phyloP scores from a whole-genome alignment of 1,140 invertebrate genomes.

The Elymnias hypermnestra region DNA sequence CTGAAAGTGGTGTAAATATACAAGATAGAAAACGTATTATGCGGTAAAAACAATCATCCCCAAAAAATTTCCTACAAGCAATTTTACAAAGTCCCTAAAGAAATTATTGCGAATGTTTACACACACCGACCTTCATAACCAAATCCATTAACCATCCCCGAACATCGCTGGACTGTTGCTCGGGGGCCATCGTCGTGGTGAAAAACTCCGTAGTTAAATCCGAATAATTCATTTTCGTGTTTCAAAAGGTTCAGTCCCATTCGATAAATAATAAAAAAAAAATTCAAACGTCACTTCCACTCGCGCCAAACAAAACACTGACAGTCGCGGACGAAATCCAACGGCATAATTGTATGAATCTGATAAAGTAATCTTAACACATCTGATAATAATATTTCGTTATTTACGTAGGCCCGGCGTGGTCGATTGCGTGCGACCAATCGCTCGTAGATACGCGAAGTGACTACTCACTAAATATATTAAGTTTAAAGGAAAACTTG shows the following conservation, averaged over 20 bases:
- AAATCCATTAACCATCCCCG: conserved; percentile 42
- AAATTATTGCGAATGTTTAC: neutral
- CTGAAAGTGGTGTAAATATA: too few relatives aligned
- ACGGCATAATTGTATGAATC: conserved; percentile 3
- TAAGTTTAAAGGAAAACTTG: conserved; percentile 23
- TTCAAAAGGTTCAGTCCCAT: neutral
- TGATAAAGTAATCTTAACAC: conserved; percentile 33
- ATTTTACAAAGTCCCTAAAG: too few relatives aligned
- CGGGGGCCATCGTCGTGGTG: conserved; percentile 25
- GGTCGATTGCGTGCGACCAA: conserved; percentile 18
- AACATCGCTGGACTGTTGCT: conserved; percentile 26
- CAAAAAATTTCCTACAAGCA: too few relatives aligned
- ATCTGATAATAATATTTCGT: conserved; percentile 46
- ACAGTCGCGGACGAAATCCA: conserved; percentile 3
- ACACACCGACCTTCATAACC: conserved; percentile 31
- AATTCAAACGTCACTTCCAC: conserved; percentile 6
- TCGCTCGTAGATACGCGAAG: conserved; percentile 21
- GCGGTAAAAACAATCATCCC: too few relatives aligned
- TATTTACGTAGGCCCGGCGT: conserved; percentile 7
- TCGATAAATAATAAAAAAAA: conserved; percentile 17
- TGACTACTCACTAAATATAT: conserved; percentile 20
- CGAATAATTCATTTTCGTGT: conserved; percentile 43
- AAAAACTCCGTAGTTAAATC: conserved; percentile 22
- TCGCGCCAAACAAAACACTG: conserved; percentile 27
- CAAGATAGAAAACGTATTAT: too few relatives aligned